These are phyloP conservation scores for Embidobia sp. DNA, from an alignment of 2,888 invertebrate species.

Conservation along the genomic window DNA sequence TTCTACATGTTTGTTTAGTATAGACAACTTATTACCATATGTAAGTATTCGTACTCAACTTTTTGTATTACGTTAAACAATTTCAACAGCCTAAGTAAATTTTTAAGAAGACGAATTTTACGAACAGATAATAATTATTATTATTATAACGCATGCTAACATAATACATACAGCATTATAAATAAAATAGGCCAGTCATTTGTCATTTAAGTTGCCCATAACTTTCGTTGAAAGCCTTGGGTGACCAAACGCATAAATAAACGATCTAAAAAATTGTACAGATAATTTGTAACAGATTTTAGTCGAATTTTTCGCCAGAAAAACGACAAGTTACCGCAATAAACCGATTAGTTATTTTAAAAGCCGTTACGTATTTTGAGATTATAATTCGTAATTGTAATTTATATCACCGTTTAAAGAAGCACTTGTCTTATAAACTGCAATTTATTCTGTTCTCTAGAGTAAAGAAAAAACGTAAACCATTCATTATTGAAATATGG, in stretches of 20 bases:
- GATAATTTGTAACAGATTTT: no score
- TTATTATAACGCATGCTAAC: conserved; percentile 24
- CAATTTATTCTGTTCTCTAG: no score
- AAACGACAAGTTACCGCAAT: no score
- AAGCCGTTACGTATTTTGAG: no score
- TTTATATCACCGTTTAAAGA: no score
- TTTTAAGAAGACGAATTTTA: conserved; percentile 15
- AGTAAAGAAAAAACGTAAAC: no score
- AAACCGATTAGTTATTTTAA: no score
- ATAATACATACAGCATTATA: conserved; percentile 29
- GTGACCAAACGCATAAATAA: conserved; percentile 13
- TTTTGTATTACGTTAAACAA: conserved; percentile 29
- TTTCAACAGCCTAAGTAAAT: conserved; percentile 25
- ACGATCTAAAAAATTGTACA: conserved; percentile 22
- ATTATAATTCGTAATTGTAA: no score
- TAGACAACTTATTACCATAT: conserved; percentile 12
- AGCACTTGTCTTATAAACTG: no score
- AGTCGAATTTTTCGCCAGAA: no score
- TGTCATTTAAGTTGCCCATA: conserved; percentile 43
- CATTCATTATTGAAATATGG: no score
- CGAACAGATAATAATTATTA: conserved; percentile 9
- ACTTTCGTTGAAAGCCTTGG: conserved; percentile 48
- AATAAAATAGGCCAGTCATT: conserved; percentile 36
- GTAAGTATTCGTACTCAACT: conserved; percentile 11
- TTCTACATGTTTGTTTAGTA: conserved; percentile 1